phyloP scores from a whole-genome alignment of 2,888 invertebrate species.

The Chloroclystis v-ata region DNA sequence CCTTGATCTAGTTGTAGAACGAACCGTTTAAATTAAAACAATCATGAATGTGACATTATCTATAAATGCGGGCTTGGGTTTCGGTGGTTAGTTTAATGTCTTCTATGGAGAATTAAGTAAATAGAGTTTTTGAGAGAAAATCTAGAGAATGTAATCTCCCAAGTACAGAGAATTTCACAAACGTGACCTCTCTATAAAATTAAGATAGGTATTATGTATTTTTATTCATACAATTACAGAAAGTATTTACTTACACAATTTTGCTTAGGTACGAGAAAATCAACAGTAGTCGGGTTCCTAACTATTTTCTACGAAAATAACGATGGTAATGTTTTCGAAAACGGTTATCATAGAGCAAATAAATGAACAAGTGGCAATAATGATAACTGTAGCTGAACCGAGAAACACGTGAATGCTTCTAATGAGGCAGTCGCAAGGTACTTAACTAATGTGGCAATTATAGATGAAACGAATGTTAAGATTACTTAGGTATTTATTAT shows the following conservation, averaged over 20 bases:
- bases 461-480: not conserved
- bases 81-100: no score
- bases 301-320: no score
- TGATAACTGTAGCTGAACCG: slow-evolving; percentile 28
- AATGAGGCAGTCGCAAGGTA: not conserved
- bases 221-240: no score
- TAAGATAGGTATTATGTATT: no score
- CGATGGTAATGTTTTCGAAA: slow-evolving; percentile 14
- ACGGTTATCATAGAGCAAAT: slow-evolving; percentile 27
- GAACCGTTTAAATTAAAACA: slow-evolving; percentile 17
- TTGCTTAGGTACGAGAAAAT: no score
- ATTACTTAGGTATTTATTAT: not conserved
- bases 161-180: no score
- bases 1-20: slow-evolving; percentile 28
- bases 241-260: no score
- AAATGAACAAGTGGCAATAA: slow-evolving; percentile 18
- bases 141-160: no score
- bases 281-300: no score
- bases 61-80: not conserved
- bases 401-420: slow-evolving; percentile 27
- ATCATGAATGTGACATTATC: slow-evolving; percentile 10
- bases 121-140: no score
- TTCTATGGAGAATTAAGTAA: no score
- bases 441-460: not conserved
- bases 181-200: no score